A percentile compares a stretch with the other conserved stretches of the same genome.
Conservation (phyloP, 2,797 vertebrate species). For the Xerus rutilus region DNA sequence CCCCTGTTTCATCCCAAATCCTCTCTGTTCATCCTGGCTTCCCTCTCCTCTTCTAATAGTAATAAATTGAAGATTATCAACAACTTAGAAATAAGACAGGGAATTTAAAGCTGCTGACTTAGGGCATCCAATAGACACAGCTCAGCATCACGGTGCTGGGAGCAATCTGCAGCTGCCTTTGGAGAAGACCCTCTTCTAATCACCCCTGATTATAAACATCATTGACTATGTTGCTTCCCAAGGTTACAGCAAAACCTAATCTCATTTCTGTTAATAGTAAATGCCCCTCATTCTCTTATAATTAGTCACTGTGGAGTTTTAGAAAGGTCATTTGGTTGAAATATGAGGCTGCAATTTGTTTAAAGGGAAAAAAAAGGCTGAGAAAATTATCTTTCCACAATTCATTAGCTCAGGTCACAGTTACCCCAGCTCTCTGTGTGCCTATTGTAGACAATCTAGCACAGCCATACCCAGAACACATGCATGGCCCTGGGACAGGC, state of each 20-base stretch:
- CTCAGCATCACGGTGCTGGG: slow-evolving; percentile 85
- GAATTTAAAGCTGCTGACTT: slow-evolving; percentile 87
- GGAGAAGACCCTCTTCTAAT: slow-evolving; percentile 76
- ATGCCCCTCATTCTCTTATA: slow-evolving; percentile 84
- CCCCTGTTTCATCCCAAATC: not conserved
- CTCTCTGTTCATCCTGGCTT: slow-evolving; percentile 7
- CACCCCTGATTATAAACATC: slow-evolving; percentile 81
- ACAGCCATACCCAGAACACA: slow-evolving; percentile 30
- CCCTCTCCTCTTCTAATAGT: slow-evolving; percentile 60
- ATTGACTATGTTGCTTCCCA: slow-evolving; percentile 83
- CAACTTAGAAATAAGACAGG: slow-evolving; percentile 80
- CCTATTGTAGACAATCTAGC: slow-evolving; percentile 11
- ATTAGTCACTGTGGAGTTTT: slow-evolving; percentile 89
- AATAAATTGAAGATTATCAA: slow-evolving; percentile 85
- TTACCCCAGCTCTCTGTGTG: slow-evolving; percentile 71
- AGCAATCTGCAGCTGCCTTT: slow-evolving; percentile 84
- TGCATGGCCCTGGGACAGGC: slow-evolving; percentile 22
- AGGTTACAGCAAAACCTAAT: slow-evolving; percentile 87
- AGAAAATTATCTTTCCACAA: slow-evolving; percentile 83
- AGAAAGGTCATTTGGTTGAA: slow-evolving; percentile 87
- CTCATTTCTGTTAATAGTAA: slow-evolving; percentile 85
- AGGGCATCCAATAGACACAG: slow-evolving; percentile 83
- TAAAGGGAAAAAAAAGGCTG: slow-evolving; percentile 80
- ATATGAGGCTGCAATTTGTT: slow-evolving; percentile 85
- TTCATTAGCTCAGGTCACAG: slow-evolving; percentile 81